Conservation (phyloP, 2,113 vertebrate species). For the Clupea harengus region DNA sequence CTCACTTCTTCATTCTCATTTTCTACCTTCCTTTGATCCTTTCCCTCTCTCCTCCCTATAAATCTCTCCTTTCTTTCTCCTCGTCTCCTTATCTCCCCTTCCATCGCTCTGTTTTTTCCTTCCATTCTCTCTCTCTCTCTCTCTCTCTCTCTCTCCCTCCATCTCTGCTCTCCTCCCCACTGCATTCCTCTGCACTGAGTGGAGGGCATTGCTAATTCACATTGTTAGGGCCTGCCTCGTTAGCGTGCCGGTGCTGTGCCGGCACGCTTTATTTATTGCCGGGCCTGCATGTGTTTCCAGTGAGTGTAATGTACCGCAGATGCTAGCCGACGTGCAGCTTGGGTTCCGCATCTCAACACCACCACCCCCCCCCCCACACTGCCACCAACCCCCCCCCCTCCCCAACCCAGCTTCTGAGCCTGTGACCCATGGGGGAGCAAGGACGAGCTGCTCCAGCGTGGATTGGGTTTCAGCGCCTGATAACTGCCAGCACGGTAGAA, state of each 20-base stretch:
- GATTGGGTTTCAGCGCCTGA: conserved; percentile 21
- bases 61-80: not conserved
- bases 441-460: conserved; percentile 22
- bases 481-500: conserved; percentile 2
- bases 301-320: conserved; percentile 55
- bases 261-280: conserved; percentile 46
- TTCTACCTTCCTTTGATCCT: not conserved
- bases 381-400: not conserved
- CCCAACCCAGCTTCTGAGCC: not conserved
- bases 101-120: not conserved
- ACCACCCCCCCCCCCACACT: too few species aligned
- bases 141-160: conserved; percentile 37
- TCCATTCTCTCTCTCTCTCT: not conserved
- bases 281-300: conserved; percentile 44
- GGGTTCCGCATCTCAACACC: not conserved
- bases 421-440: conserved; percentile 8
- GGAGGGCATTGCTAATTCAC: conserved; percentile 56
- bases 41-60: not conserved
- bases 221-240: conserved; percentile 44
- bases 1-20: not conserved
- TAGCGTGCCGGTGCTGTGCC: conserved; percentile 46
- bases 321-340: conserved; percentile 36
- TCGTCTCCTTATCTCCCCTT: not conserved
- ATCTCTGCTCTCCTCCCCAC: conserved; percentile 48
- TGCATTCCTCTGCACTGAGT: conserved; percentile 48